A percentile compares a stretch with the other conserved stretches of the same genome.
Conservation (phyloP, 1,140 invertebrate genomes). For the Drosophila erecta region DNA sequence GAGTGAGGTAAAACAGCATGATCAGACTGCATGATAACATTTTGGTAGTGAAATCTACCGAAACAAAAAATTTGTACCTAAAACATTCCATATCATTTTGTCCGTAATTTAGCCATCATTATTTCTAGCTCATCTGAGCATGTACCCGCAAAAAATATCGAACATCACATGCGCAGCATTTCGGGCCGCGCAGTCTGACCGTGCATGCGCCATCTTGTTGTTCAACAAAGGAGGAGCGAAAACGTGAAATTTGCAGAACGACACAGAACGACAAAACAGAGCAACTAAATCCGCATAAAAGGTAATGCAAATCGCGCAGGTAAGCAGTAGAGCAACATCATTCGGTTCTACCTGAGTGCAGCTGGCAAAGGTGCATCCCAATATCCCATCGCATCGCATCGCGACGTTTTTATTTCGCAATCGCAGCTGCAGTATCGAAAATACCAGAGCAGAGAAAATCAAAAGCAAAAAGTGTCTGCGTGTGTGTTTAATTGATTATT, state of each 20-base stretch:
- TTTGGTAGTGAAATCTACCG: background rate
- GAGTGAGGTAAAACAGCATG: background rate
- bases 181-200: conserved; percentile 35
- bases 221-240: conserved; percentile 69
- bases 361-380: conserved; percentile 2
- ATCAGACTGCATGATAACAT: conserved; percentile 4
- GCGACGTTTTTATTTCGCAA: conserved; percentile 26
- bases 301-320: conserved; percentile 56
- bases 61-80: background rate
- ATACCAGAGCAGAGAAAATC: conserved; percentile 55
- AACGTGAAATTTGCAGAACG: conserved; percentile 63
- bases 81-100: background rate
- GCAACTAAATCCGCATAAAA: conserved; percentile 62
- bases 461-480: conserved; percentile 8
- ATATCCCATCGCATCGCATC: background rate
- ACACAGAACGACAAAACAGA: conserved; percentile 14
- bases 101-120: background rate
- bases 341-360: conserved; percentile 1
- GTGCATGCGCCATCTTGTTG: conserved; percentile 54
- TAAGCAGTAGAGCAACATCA: conserved; percentile 5
- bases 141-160: background rate
- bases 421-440: conserved; percentile 49
- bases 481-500: conserved; percentile 80
- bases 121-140: no score
- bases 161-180: background rate